Base-by-base conservation (phyloP, 1,140 invertebrate genomes). In the Pseudomyrmex gracilis region DNA sequence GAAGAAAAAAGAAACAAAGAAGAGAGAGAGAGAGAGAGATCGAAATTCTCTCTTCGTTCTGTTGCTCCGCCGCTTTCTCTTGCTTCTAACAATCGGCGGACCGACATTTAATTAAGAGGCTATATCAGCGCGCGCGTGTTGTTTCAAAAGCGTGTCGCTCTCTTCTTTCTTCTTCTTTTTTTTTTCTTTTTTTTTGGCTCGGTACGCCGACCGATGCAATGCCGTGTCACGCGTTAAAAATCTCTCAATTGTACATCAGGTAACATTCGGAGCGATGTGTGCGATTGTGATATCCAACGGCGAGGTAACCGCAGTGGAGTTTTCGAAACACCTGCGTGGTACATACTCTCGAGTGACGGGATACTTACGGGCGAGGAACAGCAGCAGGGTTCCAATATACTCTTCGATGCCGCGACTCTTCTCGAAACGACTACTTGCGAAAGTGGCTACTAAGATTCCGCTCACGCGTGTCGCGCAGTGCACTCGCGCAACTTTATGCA, bases 401-500 rank as follows among this genome's bases (percentile, higher is more conserved):
- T 51, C 47, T 78, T 60, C 43, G 55, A 51, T 70, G 24, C 5
- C 5, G n/a, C n/a, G n/a, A n/a, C n/a, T n/a, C n/a, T 53, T 51
- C 68, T 13, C 71, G 64, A 55, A 67, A 82, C 63, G 53, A 7
- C 17, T 45, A 53, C 43, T 76, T 60, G 76, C 63, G 84, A 55
- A 61, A 68, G 63, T 64, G 78, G 78, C 87, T 85, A 67, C 64
- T 88, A 86, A 86, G 83, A 92, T 91, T 90, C 90, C 87, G 87
- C 85, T 86, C 89, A 83, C 87, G 88, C 83, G 84, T 76, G 83
- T 90, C 87, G 78, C 82, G 82, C 13, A 20, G 58, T 5, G 13
- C 4, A 58, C 34, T n/a, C 55, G 15, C 80, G 86, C 57, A 86
- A 87, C 34, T 88, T 92, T 90, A 90, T 90, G 83, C 84, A 83